Evolutionary conservation across 2,113 vertebrate genomes (phyloP).

Genomic region (Serinus canaria): DNA sequence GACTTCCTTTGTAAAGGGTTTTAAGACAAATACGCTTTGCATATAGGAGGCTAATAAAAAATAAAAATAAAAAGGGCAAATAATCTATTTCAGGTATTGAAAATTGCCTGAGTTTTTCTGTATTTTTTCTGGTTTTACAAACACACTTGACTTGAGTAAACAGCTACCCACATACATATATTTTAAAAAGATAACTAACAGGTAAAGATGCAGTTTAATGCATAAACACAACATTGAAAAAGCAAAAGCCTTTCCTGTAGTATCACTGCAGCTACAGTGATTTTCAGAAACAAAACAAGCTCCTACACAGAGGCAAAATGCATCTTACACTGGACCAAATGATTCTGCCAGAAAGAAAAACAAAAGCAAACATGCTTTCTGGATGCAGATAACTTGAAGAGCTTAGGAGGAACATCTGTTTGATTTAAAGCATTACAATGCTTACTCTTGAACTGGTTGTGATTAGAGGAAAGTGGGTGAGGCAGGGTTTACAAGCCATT

Average conservation of each 20-base stretch:
- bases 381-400: neutral
- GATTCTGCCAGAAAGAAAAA: neutral
- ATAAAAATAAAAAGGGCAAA: neutral
- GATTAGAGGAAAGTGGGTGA: neutral
- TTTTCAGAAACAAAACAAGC: neutral
- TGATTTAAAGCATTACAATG: neutral
- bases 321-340: neutral
- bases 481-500: neutral
- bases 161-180: neutral
- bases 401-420: neutral
- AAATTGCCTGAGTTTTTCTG: neutral
- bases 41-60: neutral
- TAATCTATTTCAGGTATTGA: neutral
- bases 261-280: accelerated
- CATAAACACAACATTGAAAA: neutral
- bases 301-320: neutral
- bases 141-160: neutral
- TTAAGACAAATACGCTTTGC: neutral
- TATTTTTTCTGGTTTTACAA: neutral
- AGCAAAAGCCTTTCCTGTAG: neutral
- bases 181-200: neutral
- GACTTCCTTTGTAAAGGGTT: neutral
- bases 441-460: neutral
- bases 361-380: neutral
- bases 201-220: neutral